Conservation (phyloP, 2,888 invertebrate genomes). For the Schizotus pectinicornis region DNA sequence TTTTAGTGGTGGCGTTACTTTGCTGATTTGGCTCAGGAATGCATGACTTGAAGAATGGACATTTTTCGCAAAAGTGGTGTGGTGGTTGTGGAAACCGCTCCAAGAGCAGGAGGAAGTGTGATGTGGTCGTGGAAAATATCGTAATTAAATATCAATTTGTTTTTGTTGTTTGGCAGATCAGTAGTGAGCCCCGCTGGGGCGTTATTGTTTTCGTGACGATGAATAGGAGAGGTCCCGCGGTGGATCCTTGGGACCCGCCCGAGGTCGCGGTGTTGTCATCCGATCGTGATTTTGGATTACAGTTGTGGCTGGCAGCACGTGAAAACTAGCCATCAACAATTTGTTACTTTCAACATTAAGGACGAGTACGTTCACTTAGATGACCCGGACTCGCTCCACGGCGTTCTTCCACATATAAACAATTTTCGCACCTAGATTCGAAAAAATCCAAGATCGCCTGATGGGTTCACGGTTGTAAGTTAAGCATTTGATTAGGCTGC, state of each 20-base stretch:
- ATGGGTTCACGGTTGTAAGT: constrained; percentile 28
- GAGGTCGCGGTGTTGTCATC: constrained; percentile 23
- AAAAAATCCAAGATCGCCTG: constrained; percentile 7
- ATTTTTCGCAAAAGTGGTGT: too few relatives aligned
- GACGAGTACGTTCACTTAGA: constrained; percentile 27
- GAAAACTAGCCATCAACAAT: constrained; percentile 21
- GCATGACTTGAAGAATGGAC: too few relatives aligned
- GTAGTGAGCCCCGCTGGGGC: constrained; percentile 8
- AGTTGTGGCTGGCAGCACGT: constrained; percentile 19
- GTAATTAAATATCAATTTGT: too few relatives aligned
- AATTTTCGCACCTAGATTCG: neutral
- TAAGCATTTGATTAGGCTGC: constrained; percentile 42
- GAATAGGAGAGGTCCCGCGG: constrained; percentile 21
- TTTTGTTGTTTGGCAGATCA: neutral
- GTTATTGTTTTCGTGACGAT: constrained; percentile 8
- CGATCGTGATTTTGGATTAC: constrained; percentile 26
- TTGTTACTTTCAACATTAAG: constrained; percentile 30
- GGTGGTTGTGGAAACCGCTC: too few relatives aligned
- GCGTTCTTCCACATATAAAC: neutral
- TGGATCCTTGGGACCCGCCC: constrained; percentile 27
- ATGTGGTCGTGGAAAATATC: too few relatives aligned
- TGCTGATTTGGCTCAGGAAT: too few relatives aligned
- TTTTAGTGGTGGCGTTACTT: too few relatives aligned
- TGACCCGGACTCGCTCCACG: constrained; percentile 20
- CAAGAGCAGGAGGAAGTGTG: too few relatives aligned